These are phyloP conservation scores for Theocolax elegans DNA, from an alignment of 1,140 invertebrate genomes.

Conservation along the genomic window DNA sequence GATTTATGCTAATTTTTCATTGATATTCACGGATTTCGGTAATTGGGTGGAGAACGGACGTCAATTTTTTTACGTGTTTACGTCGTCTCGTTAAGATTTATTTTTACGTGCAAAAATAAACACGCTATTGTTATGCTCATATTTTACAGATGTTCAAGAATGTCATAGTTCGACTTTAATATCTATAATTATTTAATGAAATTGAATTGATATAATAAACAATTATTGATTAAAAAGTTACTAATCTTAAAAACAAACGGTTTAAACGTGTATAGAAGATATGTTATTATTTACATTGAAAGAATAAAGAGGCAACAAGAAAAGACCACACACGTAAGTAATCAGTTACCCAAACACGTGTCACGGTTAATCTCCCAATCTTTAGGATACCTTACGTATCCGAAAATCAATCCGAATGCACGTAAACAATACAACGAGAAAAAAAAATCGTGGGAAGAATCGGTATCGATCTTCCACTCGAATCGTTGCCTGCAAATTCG, in stretches of 20 bases:
- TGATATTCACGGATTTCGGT: not conserved
- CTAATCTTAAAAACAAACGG: too few relatives aligned
- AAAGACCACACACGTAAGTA: slow-evolving; percentile 8
- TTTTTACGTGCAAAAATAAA: too few relatives aligned
- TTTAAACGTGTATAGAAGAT: too few relatives aligned
- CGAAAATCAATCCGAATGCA: not conserved
- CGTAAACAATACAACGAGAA: not conserved
- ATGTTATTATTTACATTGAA: too few relatives aligned
- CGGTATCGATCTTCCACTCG: slow-evolving; percentile 9
- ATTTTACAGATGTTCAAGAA: too few relatives aligned
- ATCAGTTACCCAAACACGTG: slow-evolving; percentile 3
- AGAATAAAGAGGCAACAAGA: too few relatives aligned
- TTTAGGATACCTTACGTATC: not conserved
- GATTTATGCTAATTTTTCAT: slow-evolving; percentile 13
- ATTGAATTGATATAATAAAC: too few relatives aligned
- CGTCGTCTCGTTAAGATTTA: too few relatives aligned
- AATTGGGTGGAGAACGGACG: not conserved
- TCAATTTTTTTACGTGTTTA: not conserved
- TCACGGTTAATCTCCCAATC: slow-evolving; percentile 16
- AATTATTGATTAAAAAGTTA: too few relatives aligned
- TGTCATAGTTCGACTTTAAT: too few relatives aligned
- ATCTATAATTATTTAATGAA: too few relatives aligned
- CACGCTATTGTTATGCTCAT: too few relatives aligned
- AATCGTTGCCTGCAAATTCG: slow-evolving; percentile 2
- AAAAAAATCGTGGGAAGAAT: slow-evolving; percentile 33